These are phyloP conservation scores for Pseudomyrmex gracilis DNA, from an alignment of 1,140 invertebrate species.

Conservation along the genomic window DNA sequence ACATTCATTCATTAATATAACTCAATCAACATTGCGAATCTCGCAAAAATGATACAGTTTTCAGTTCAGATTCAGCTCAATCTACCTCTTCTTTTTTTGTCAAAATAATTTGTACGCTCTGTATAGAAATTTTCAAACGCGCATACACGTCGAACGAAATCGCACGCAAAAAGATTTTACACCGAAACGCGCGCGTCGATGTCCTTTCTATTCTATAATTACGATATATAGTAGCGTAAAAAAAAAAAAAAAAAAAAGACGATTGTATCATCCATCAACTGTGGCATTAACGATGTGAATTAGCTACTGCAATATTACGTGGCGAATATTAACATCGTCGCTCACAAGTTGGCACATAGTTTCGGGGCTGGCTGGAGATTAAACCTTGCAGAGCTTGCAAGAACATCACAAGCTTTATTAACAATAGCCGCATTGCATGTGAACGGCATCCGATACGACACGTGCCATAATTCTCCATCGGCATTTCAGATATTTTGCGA, in stretches of 20 bases:
- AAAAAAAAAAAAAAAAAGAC: constrained; percentile 1
- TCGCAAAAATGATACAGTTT: no score
- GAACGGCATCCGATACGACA: constrained; percentile 56
- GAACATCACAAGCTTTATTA: constrained; percentile 72
- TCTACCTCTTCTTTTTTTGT: no score
- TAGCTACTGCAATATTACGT: constrained; percentile 45
- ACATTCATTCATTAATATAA: no score
- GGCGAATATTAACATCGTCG: constrained; percentile 73
- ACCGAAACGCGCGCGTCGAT: background rate
- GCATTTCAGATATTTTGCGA: constrained; percentile 47
- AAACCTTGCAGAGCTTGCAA: constrained; percentile 60
- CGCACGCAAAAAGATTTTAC: background rate
- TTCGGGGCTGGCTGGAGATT: constrained; percentile 72
- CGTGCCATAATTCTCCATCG: constrained; percentile 49
- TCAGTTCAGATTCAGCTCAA: no score
- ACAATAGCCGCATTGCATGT: constrained; percentile 64
- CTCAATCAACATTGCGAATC: no score
- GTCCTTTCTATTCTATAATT: background rate
- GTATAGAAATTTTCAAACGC: no score
- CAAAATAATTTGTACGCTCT: no score
- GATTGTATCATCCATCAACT: constrained; percentile 22
- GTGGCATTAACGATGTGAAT: constrained; percentile 60
- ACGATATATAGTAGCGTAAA: background rate
- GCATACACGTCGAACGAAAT: no score
- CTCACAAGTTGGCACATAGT: constrained; percentile 76